Evolutionary conservation across 2,888 invertebrate species (phyloP).

Genomic region (Torymus texanus): DNA sequence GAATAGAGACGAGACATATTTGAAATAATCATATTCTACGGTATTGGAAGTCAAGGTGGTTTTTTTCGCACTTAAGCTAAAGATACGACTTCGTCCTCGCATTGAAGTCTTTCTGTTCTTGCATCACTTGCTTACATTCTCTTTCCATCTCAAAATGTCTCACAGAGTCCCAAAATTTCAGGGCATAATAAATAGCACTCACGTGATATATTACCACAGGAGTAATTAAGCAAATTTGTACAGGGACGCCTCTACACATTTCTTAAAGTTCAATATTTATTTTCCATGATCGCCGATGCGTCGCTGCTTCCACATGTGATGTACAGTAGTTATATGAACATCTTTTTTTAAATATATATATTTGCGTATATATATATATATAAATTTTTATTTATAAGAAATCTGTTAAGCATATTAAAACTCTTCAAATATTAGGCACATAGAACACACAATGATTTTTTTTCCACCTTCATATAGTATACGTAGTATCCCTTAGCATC

Average conservation of each 20-base stretch:
- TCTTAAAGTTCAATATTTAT: not conserved
- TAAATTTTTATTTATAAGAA: constrained; percentile 39
- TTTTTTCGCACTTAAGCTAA: constrained; percentile 46
- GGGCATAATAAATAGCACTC: constrained; percentile 35
- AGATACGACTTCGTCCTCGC: constrained; percentile 24
- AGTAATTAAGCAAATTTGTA: constrained; percentile 41
- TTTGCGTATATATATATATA: constrained; percentile 14
- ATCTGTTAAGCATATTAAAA: constrained; percentile 54
- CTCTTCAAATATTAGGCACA: constrained; percentile 69
- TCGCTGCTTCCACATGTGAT: constrained; percentile 41
- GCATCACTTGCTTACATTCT: constrained; percentile 8
- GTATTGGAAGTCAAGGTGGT: constrained; percentile 55
- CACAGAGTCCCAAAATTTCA: constrained; percentile 25
- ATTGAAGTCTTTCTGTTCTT: constrained; percentile 23
- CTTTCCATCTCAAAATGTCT: constrained; percentile 19
- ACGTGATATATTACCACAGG: constrained; percentile 23
- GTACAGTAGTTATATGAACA: constrained; percentile 46
- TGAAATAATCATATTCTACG: constrained; percentile 44
- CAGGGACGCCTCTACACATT: constrained; percentile 13
- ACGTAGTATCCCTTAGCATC: constrained; percentile 58
- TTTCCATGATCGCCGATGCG: constrained; percentile 25
- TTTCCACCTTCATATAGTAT: constrained; percentile 57
- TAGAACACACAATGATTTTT: constrained; percentile 69
- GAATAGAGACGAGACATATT: constrained; percentile 36
- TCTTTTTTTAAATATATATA: constrained; percentile 28